Conservation (phyloP, 2,888 invertebrate species). For the Hypena proboscidalis region DNA sequence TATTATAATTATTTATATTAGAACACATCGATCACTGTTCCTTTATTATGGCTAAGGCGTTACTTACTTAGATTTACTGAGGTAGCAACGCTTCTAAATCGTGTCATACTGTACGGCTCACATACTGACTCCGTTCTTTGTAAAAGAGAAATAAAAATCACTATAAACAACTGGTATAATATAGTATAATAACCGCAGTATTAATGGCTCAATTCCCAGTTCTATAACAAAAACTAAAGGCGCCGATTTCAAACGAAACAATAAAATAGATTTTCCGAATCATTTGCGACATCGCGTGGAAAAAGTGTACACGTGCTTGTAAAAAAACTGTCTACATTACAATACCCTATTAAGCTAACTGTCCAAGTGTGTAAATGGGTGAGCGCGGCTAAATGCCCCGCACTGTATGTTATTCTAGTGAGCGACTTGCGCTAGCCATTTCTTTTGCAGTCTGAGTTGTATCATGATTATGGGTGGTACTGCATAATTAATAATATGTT, state of each 20-base stretch:
- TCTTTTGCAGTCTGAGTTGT: constrained; percentile 1
- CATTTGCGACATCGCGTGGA: constrained; percentile 46
- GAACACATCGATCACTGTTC: constrained; percentile 35
- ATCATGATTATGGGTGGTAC: not conserved
- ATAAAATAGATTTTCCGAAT: constrained; percentile 56
- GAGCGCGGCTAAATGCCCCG: constrained; percentile 38
- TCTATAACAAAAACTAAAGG: too few species aligned
- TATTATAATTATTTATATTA: constrained; percentile 37
- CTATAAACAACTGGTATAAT: too few species aligned
- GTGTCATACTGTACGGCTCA: too few species aligned
- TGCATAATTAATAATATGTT: too few species aligned
- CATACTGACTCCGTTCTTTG: too few species aligned
- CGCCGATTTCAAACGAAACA: too few species aligned
- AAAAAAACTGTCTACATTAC: constrained; percentile 48
- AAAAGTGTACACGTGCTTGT: constrained; percentile 48
- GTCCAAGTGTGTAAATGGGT: constrained; percentile 51
- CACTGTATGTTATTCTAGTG: constrained; percentile 37
- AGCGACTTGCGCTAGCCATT: not conserved
- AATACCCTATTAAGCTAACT: constrained; percentile 51
- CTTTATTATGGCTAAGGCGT: constrained; percentile 8
- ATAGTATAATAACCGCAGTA: too few species aligned
- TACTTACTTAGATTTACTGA: constrained; percentile 22
- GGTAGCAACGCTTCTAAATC: not conserved
- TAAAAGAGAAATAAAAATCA: too few species aligned
- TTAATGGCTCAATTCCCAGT: too few species aligned